Percentiles rank a stretch among this genome's conserved stretches.
phyloP scores from a whole-genome alignment of 2,797 vertebrate genomes.

The Pseudopleuronectes americanus region DNA sequence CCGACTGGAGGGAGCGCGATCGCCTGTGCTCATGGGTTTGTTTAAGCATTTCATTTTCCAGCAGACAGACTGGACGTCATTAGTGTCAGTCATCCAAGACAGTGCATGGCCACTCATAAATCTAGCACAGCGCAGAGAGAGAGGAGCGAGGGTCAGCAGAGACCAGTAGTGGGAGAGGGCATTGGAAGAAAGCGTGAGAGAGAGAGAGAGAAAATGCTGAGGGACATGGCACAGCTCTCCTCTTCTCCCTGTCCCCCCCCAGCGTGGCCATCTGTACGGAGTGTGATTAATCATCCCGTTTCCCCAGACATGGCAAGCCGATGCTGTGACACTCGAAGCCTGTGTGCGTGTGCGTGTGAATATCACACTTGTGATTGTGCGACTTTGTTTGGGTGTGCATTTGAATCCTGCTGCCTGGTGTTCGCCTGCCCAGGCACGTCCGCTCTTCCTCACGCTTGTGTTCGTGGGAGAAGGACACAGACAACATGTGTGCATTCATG shows the following conservation, averaged over 20 bases:
- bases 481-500: conserved; percentile 16
- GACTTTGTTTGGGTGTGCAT: conserved; percentile 28
- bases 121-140: conserved; percentile 43
- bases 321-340: conserved; percentile 65
- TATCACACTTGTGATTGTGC: background rate
- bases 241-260: conserved; percentile 60
- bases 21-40: conserved; percentile 3
- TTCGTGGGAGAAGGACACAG: background rate
- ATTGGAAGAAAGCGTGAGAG: conserved; percentile 7
- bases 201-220: conserved; percentile 47
- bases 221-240: conserved; percentile 60
- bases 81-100: conserved; percentile 53
- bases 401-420: conserved; percentile 37
- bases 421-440: background rate
- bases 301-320: conserved; percentile 71
- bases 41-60: conserved; percentile 21
- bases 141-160: conserved; percentile 50
- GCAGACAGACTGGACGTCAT: conserved; percentile 33
- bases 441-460: background rate
- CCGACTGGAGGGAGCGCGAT: background rate
- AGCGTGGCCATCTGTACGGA: conserved; percentile 74
- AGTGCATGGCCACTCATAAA: conserved; percentile 50
- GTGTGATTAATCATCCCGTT: conserved; percentile 77
- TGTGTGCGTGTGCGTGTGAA: conserved; percentile 10
- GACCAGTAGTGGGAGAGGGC: conserved; percentile 26